Evolutionary conservation across 2,888 invertebrate species (phyloP).

Genomic region (Lymantria monacha): DNA sequence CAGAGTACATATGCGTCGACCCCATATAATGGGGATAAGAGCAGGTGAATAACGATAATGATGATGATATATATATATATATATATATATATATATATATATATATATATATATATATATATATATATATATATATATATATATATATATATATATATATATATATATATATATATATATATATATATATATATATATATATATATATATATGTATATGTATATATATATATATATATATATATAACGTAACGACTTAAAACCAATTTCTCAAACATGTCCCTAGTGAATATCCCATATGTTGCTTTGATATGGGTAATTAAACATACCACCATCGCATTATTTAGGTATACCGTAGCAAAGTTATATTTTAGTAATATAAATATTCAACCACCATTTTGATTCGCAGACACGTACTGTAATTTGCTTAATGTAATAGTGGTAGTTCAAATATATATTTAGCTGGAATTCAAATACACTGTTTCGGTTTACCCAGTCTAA

Average conservation of each 20-base stretch:
- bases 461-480: conserved; percentile 3
- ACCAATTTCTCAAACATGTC: conserved; percentile 58
- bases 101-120: too few species aligned
- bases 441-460: conserved; percentile 1
- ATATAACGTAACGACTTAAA: conserved; percentile 50
- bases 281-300: conserved; percentile 38
- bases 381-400: conserved; percentile 17
- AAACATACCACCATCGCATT: conserved; percentile 37
- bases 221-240: too few species aligned
- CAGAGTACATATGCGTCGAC: too few species aligned
- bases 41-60: too few species aligned
- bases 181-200: too few species aligned
- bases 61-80: too few species aligned
- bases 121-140: too few species aligned
- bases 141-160: too few species aligned
- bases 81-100: too few species aligned
- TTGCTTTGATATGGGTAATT: conserved; percentile 49
- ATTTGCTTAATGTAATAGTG: conserved; percentile 7
- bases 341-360: conserved; percentile 30
- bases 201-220: too few species aligned
- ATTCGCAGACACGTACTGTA: conserved; percentile 2
- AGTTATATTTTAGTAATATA: conserved; percentile 34
- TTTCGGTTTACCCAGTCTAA: conserved; percentile 15
- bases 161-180: too few species aligned
- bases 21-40: too few species aligned